Percentiles rank a stretch among this genome's conserved stretches.
These are phyloP conservation scores for Nibea albiflora DNA, from an alignment of 2,113 vertebrate species.

Conservation along the genomic window DNA sequence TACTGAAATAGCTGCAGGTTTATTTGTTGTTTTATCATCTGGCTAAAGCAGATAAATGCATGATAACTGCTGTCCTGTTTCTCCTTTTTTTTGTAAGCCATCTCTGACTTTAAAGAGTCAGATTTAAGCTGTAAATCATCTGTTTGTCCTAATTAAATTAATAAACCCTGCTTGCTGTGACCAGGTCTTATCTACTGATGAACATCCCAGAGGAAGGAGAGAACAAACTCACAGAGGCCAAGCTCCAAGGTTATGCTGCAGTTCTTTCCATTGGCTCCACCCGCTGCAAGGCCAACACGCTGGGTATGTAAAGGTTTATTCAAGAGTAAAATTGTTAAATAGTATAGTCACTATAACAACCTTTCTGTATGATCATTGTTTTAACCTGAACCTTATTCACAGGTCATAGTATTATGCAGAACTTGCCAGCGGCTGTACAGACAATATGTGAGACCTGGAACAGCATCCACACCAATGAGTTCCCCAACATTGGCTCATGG, in stretches of 20 bases:
- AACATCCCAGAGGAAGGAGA: constrained; percentile 95
- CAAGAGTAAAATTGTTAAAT: background rate
- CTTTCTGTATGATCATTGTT: background rate
- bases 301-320: constrained; percentile 83
- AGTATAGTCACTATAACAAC: background rate
- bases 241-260: constrained; percentile 93
- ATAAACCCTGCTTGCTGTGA: constrained; percentile 25
- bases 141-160: background rate
- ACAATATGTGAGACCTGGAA: constrained; percentile 95
- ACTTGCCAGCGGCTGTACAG: constrained; percentile 92
- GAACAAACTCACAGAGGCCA: constrained; percentile 89
- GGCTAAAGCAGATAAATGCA: background rate
- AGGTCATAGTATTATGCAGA: constrained; percentile 94
- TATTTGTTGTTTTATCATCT: background rate
- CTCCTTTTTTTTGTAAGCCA: background rate
- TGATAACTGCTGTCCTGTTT: background rate
- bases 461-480: constrained; percentile 96
- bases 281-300: constrained; percentile 92
- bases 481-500: constrained; percentile 98
- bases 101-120: no score
- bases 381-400: constrained; percentile 27
- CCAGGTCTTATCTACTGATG: constrained; percentile 93
- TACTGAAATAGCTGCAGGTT: background rate
- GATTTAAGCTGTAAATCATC: background rate
- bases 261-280: constrained; percentile 94